Evolutionary conservation across 2,113 vertebrate species (phyloP).

Genomic region (Hyperoodon ampullatus): DNA sequence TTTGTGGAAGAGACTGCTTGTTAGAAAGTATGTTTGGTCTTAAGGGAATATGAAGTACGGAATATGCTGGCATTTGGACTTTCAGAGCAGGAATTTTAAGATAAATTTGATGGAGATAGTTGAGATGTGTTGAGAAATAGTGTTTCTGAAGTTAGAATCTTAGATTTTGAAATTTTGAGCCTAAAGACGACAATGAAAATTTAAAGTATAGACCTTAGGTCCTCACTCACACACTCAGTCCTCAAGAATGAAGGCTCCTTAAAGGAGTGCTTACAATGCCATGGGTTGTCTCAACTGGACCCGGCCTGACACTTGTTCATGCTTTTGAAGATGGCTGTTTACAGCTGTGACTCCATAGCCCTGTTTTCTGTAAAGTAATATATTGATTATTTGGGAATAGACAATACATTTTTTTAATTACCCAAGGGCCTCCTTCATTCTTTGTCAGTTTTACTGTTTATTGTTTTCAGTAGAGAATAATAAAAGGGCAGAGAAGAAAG

Average conservation of each 20-base stretch:
- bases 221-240: not conserved
- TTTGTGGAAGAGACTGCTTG: not conserved
- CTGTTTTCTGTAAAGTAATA: slow-evolving; percentile 24
- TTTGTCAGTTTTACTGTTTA: not conserved
- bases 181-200: not conserved
- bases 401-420: not conserved
- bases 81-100: not conserved
- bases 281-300: not conserved
- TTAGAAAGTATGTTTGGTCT: not conserved
- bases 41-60: not conserved
- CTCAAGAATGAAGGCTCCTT: not conserved
- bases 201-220: not conserved
- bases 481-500: not conserved
- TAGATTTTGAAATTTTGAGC: slow-evolving; percentile 15
- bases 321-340: not conserved
- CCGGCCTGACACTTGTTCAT: not conserved
- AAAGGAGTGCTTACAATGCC: not conserved
- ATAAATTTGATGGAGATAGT: not conserved
- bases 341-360: not conserved
- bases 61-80: not conserved
- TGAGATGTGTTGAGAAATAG: not conserved
- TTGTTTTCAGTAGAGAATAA: not conserved
- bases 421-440: not conserved
- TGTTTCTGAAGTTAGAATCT: not conserved
- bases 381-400: not conserved